Conservation (phyloP, 30 jellyfish, hydroid and myxozoan species). For the Aurelia sp. region DNA sequence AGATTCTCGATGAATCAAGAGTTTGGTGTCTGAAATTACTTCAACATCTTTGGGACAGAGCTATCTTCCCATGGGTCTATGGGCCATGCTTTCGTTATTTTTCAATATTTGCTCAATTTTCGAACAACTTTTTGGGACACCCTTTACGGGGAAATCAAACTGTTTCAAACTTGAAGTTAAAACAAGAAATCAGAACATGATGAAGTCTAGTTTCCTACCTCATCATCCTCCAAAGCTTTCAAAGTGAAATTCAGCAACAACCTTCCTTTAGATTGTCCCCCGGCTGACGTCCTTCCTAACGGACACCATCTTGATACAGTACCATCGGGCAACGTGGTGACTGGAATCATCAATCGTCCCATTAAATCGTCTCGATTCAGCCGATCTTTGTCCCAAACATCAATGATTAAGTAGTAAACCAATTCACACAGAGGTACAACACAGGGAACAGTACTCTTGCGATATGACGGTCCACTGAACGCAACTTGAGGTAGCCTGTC, state of each 20-base stretch:
- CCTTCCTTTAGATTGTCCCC: conserved; percentile 82
- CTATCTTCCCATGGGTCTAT: no score
- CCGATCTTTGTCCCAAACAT: conserved; percentile 94
- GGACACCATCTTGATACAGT: conserved; percentile 86
- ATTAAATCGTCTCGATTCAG: conserved; percentile 89
- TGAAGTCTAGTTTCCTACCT: conserved; percentile 39
- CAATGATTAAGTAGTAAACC: conserved; percentile 74
- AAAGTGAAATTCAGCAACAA: conserved; percentile 63
- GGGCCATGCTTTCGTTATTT: no score
- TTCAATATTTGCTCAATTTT: no score
- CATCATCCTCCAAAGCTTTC: conserved; percentile 67
- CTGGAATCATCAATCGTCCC: conserved; percentile 86
- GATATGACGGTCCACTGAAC: conserved; percentile 60
- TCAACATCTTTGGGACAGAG: no score
- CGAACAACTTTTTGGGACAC: no score
- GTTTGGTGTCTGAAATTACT: no score
- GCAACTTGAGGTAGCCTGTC: conserved; percentile 87
- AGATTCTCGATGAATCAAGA: no score
- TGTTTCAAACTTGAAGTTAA: no score
- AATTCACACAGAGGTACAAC: conserved; percentile 84
- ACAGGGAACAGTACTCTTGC: conserved; percentile 40
- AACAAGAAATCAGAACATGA: no score
- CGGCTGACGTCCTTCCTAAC: conserved; percentile 81
- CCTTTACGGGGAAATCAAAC: no score
- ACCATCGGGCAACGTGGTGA: conserved; percentile 79